phyloP scores from a whole-genome alignment of 1,140 invertebrate species.

The Homalodisca vitripennis region DNA sequence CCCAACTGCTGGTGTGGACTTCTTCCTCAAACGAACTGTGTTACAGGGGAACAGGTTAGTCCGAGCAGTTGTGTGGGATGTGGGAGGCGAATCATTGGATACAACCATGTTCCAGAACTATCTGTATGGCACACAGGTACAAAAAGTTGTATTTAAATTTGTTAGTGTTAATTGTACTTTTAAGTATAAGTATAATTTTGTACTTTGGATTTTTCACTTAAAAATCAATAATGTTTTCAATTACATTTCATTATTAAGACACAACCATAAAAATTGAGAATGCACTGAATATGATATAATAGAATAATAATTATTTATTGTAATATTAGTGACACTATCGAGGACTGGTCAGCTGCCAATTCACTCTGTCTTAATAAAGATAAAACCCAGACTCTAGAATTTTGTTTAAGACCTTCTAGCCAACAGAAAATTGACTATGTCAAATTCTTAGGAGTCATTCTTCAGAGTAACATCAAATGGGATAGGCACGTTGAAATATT shows the following conservation, averaged over 20 bases:
- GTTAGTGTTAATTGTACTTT: too few species aligned
- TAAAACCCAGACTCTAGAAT: too few species aligned
- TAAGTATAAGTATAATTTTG: background rate
- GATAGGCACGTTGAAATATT: too few species aligned
- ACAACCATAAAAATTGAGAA: background rate
- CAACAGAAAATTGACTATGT: too few species aligned
- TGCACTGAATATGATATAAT: background rate
- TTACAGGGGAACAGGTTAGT: slow-evolving; percentile 67
- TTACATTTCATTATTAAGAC: background rate
- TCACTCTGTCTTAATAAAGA: too few species aligned
- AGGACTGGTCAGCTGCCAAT: too few species aligned
- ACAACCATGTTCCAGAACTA: slow-evolving; percentile 84
- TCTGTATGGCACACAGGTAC: slow-evolving; percentile 75
- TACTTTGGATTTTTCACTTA: background rate
- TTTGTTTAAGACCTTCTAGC: too few species aligned
- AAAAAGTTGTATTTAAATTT: background rate
- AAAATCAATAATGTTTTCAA: background rate
- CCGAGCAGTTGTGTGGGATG: slow-evolving; percentile 78
- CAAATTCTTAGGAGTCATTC: too few species aligned
- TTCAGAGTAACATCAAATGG: too few species aligned
- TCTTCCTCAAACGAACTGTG: slow-evolving; percentile 68
- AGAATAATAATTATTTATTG: background rate
- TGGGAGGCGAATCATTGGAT: slow-evolving; percentile 72
- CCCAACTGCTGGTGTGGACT: slow-evolving; percentile 78
- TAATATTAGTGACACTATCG: background rate